Base-by-base conservation (phyloP, 2,888 invertebrate genomes). In the Cepaea hortensis region DNA sequence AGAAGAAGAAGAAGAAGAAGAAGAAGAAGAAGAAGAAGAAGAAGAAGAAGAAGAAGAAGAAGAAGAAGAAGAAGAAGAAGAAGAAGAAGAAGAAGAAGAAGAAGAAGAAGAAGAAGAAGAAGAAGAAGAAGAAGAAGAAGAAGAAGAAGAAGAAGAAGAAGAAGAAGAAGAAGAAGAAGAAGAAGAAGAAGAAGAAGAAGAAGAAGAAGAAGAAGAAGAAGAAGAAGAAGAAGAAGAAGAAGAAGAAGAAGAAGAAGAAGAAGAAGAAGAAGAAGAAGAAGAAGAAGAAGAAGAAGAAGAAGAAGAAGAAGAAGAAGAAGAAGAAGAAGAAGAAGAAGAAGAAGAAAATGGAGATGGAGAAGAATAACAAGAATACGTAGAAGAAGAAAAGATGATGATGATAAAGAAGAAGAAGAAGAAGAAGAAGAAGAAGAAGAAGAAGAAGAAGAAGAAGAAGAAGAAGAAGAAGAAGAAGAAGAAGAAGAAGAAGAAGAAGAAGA, bases 341-440 rank as follows among this genome's bases (percentile, higher is more conserved):
- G 20, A 1, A 68, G 18, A 1, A 68, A n/a, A 20, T 18, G 11
- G 11, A 55, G 55, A 11, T 11, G 55, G 55, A 55, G 18, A 20
- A 55, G 55, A 68, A 68, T 7, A 68, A 68, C 5, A 68, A 68
- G 18, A 68, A n/a, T 9, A 68, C 20, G 72, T 23, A 72, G 72
- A n/a, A 72, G 72, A n/a, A 72, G 72, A n/a, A 23, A n/a, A 72
- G 72, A n/a, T n/a, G 72, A n/a, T n/a, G 72, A n/a, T n/a, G 72
- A n/a, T n/a, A n/a, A n/a, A 72, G 72, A n/a, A 72, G 72, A n/a
- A 72, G 72, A n/a, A 72, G 72, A n/a, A 72, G 72, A n/a, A 72
- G 72, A n/a, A 72, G 72, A 20, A 72, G 72, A n/a, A 72, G 72
- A n/a, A 72, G 72, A n/a, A 72, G 72, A n/a, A 72, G 72, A n/a